phyloP scores from a whole-genome alignment of 2,113 vertebrate species.

The Muscicapa adusta region DNA sequence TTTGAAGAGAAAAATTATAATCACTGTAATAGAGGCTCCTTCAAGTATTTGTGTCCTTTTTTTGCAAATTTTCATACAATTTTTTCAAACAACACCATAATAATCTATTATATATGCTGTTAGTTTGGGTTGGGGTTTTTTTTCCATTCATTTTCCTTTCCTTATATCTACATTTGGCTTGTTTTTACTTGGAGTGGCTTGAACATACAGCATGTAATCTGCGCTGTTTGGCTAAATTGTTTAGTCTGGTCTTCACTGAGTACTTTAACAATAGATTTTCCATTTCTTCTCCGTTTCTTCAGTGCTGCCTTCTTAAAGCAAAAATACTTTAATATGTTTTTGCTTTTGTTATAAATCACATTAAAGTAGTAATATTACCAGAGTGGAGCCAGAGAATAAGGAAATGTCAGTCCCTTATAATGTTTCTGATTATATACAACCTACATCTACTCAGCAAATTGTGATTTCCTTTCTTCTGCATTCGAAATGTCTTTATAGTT shows the following conservation, averaged over 20 bases:
- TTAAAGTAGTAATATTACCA: background rate
- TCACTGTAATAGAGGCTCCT: background rate
- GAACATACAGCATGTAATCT: slow-evolving; percentile 30
- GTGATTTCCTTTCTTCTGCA: background rate
- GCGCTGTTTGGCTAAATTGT: slow-evolving; percentile 1
- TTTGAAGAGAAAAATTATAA: background rate
- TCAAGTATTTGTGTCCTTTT: background rate
- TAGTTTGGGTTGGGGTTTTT: background rate
- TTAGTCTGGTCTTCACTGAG: background rate
- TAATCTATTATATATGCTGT: background rate
- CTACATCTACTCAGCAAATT: background rate
- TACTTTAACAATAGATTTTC: slow-evolving; percentile 16
- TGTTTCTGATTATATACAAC: background rate
- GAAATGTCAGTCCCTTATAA: background rate
- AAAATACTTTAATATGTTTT: background rate
- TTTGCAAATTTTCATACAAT: background rate
- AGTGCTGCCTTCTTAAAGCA: background rate
- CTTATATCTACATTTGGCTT: background rate
- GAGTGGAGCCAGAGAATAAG: background rate
- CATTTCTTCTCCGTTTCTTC: background rate
- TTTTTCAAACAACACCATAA: background rate
- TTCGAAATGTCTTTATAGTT: background rate
- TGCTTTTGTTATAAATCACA: background rate
- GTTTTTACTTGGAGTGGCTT: background rate
- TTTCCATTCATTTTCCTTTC: background rate